These are phyloP conservation scores for Potorous gilbertii DNA, from an alignment of 2,797 vertebrate species.

Conservation along the genomic window DNA sequence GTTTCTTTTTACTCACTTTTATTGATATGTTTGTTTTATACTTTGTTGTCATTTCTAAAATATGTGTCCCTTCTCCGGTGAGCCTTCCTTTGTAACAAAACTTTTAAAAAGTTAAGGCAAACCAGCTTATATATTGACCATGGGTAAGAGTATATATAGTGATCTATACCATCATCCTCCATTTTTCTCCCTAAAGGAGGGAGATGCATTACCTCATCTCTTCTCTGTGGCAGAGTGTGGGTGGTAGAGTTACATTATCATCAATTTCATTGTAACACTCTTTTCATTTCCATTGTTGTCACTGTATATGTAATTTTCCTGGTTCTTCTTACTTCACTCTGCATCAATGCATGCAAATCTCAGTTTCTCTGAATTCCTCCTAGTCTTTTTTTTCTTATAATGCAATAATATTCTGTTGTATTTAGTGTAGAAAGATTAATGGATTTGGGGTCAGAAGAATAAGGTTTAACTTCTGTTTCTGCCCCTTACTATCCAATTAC, in stretches of 20 bases:
- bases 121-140: background rate
- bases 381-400: background rate
- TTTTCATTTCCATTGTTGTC: background rate
- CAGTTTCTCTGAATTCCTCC: background rate
- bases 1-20: background rate
- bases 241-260: background rate
- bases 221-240: background rate
- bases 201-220: background rate
- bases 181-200: background rate
- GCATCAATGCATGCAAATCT: background rate
- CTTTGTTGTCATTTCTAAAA: background rate
- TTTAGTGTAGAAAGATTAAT: background rate
- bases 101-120: background rate
- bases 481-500: background rate
- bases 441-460: background rate
- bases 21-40: background rate
- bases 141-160: background rate
- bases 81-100: background rate
- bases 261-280: background rate
- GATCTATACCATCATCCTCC: background rate
- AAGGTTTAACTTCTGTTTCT: background rate
- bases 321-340: background rate
- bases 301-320: background rate
- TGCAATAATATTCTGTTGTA: background rate
- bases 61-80: background rate